A percentile compares a stretch with the other conserved stretches of the same genome.
These are phyloP conservation scores for Glomeris maerens DNA, from an alignment of 1,140 invertebrate species.

Conservation along the genomic window DNA sequence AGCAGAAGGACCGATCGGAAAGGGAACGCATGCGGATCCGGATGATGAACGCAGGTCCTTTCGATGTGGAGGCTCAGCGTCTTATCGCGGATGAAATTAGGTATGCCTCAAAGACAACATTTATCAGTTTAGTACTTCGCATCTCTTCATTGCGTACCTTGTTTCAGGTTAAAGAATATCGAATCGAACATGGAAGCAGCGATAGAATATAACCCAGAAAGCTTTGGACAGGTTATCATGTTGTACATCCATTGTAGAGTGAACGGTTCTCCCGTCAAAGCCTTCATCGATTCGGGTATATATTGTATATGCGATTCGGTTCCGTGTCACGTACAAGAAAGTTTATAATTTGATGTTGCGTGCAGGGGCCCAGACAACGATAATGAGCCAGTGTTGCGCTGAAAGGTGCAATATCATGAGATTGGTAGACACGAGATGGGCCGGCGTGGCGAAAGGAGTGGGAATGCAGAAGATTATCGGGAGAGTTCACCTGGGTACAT, in stretches of 20 bases:
- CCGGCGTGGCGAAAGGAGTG: constrained; percentile 87
- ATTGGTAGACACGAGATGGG: constrained; percentile 84
- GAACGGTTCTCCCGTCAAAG: constrained; percentile 89
- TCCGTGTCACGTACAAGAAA: constrained; percentile 1
- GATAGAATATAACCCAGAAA: constrained; percentile 95
- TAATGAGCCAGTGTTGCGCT: constrained; percentile 82
- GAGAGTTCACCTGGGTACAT: constrained; percentile 87
- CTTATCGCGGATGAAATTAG: constrained; percentile 90
- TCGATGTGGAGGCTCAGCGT: constrained; percentile 83
- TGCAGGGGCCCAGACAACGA: constrained; percentile 76
- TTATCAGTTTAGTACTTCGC: background rate
- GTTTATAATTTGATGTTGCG: constrained; percentile 1
- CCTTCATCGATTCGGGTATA: constrained; percentile 88
- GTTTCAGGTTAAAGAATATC: constrained; percentile 67
- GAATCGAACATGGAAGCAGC: constrained; percentile 97
- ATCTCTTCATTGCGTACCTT: background rate
- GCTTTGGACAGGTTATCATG: constrained; percentile 94
- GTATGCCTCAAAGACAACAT: constrained; percentile 11
- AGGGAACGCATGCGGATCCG: constrained; percentile 63
- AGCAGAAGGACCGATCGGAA: constrained; percentile 58
- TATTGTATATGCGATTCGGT: background rate
- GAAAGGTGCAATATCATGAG: constrained; percentile 92
- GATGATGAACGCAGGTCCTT: constrained; percentile 85
- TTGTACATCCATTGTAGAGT: constrained; percentile 92
- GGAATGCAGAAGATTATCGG: constrained; percentile 91